Percentiles rank a stretch among this genome's conserved stretches.
Evolutionary conservation across 2,113 vertebrate species (phyloP).

Genomic region (Cromileptes altivelis): DNA sequence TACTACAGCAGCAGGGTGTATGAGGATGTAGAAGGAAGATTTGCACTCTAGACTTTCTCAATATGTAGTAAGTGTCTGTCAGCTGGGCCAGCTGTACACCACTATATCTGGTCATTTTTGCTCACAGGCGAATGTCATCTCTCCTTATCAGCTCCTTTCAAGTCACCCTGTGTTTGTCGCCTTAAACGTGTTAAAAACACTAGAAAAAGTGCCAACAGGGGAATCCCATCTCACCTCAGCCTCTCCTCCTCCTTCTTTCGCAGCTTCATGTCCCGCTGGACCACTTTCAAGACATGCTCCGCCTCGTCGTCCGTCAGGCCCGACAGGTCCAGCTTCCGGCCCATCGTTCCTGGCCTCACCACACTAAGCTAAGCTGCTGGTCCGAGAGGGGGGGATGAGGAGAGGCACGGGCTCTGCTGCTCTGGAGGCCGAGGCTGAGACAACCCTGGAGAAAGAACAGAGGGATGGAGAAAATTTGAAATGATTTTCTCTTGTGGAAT

Average conservation of each 20-base stretch:
- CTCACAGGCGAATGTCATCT: slow-evolving; percentile 16
- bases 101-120: slow-evolving; percentile 26
- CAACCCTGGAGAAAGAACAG: slow-evolving; percentile 58
- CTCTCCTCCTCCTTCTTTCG: slow-evolving; percentile 95
- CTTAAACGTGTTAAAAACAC: slow-evolving; percentile 24
- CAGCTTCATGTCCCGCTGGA: slow-evolving; percentile 95
- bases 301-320: slow-evolving; percentile 94
- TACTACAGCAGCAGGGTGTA: neutral
- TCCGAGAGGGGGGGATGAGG: slow-evolving; percentile 45
- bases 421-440: slow-evolving; percentile 74
- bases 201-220: neutral
- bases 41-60: neutral
- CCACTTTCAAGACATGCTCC: slow-evolving; percentile 95
- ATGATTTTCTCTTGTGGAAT: slow-evolving; percentile 3
- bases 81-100: neutral
- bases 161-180: slow-evolving; percentile 18
- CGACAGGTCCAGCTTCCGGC: slow-evolving; percentile 96
- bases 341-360: slow-evolving; percentile 85
- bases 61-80: neutral
- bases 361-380: slow-evolving; percentile 43
- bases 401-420: slow-evolving; percentile 39
- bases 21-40: neutral
- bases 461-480: neutral
- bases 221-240: slow-evolving; percentile 87
- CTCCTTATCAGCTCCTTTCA: slow-evolving; percentile 29